Percentiles rank a stretch among this genome's conserved stretches.
Evolutionary conservation across 2,113 vertebrate species (phyloP).

Genomic region (Dasyprocta punctata): DNA sequence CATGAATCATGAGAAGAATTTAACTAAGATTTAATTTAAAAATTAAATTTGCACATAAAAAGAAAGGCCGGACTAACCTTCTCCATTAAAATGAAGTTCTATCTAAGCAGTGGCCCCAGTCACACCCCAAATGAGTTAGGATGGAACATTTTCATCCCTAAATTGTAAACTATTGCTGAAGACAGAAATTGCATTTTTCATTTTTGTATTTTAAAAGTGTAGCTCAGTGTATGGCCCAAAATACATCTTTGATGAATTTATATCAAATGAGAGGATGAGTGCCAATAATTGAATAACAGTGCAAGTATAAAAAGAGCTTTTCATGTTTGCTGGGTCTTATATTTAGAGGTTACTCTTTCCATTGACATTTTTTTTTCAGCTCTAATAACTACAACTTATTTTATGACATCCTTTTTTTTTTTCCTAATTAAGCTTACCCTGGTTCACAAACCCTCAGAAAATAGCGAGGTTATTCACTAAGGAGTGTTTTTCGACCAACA

Average conservation of each 20-base stretch:
- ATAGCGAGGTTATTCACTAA: slow-evolving; percentile 48
- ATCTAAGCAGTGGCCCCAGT: not conserved
- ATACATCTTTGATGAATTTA: slow-evolving; percentile 29
- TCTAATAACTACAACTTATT: slow-evolving; percentile 57
- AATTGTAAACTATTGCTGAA: not conserved
- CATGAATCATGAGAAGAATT: not conserved
- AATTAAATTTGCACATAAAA: not conserved
- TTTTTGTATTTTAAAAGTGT: not conserved
- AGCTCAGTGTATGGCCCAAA: slow-evolving; percentile 8
- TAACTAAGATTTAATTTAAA: not conserved
- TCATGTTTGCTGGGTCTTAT: slow-evolving; percentile 48
- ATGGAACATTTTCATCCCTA: not conserved
- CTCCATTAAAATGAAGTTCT: slow-evolving; percentile 1
- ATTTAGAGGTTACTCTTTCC: slow-evolving; percentile 56
- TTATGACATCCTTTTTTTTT: slow-evolving; percentile 54
- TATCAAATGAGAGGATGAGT: slow-evolving; percentile 52
- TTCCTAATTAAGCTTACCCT: slow-evolving; percentile 70
- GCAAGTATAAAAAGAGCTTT: not conserved
- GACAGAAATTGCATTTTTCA: slow-evolving; percentile 19
- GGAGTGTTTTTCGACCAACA: slow-evolving; percentile 39
- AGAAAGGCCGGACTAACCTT: not conserved
- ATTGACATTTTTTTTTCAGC: not conserved
- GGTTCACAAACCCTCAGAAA: slow-evolving; percentile 57
- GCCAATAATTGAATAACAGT: not conserved
- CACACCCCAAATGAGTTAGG: not conserved